Conservation (phyloP, 2,797 vertebrate species). For the Xiphophorus birchmanni region DNA sequence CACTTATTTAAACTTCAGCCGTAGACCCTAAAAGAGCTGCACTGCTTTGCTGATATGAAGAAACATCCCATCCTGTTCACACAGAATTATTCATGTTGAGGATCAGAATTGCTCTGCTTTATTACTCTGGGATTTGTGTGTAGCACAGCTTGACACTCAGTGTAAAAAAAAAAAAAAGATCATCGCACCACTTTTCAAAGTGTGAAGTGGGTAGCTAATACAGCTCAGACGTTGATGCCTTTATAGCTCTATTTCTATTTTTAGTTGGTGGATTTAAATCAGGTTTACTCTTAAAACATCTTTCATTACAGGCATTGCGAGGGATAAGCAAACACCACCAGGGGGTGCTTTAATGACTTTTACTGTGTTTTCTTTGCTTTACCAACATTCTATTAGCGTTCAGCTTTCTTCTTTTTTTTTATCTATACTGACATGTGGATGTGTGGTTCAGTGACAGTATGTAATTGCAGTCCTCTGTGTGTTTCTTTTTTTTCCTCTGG, state of each 20-base stretch:
- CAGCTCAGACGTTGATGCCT: conserved; percentile 68
- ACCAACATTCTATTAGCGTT: conserved; percentile 21
- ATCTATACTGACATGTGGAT: conserved; percentile 18
- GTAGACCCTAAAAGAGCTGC: conserved; percentile 54
- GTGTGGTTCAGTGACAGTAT: conserved; percentile 43
- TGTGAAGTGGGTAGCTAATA: conserved; percentile 68
- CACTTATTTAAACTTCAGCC: conserved; percentile 44
- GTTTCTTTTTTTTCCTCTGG: conserved; percentile 41
- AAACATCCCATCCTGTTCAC: conserved; percentile 78
- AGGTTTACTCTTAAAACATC: conserved; percentile 53
- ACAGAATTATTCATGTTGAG: conserved; percentile 82
- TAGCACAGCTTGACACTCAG: conserved; percentile 67
- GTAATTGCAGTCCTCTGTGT: conserved; percentile 63
- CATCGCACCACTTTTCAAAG: conserved; percentile 71
- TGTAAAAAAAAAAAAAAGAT: conserved; percentile 50
- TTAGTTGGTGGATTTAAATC: conserved; percentile 62
- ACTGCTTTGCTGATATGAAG: conserved; percentile 77
- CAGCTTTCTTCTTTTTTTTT: conserved; percentile 7
- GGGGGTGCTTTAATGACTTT: conserved; percentile 53
- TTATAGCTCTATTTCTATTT: conserved; percentile 75
- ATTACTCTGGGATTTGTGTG: conserved; percentile 69
- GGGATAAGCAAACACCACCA: conserved; percentile 57
- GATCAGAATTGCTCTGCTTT: conserved; percentile 71
- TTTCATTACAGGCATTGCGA: conserved; percentile 36
- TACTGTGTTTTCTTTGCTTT: conserved; percentile 13